A percentile compares a stretch with the other conserved stretches of the same genome.
Evolutionary conservation across 2,888 invertebrate genomes (phyloP).

Genomic region (Icerya purchasi): DNA sequence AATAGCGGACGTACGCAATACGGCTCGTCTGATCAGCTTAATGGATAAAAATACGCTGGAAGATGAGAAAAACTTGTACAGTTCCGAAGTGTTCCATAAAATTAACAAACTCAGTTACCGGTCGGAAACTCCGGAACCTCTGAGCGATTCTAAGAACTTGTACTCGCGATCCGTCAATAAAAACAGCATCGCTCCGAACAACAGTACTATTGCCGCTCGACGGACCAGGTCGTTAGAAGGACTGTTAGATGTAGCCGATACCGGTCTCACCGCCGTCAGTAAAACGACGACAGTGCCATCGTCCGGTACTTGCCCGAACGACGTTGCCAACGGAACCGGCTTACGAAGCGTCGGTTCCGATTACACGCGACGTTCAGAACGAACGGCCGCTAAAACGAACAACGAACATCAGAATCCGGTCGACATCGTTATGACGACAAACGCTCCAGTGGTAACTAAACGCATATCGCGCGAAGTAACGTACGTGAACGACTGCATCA

Average conservation of each 20-base stretch:
- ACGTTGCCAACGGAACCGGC: conserved; percentile 14
- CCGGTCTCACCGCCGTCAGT: not conserved
- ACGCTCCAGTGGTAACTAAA: conserved; percentile 6
- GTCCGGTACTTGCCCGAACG: conserved; percentile 3
- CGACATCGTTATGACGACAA: conserved; percentile 13
- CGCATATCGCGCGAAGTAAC: conserved; percentile 48
- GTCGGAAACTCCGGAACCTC: conserved; percentile 24
- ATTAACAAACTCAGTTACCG: conserved; percentile 17
- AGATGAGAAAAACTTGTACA: conserved; percentile 48
- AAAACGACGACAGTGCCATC: conserved; percentile 2
- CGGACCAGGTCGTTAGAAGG: conserved; percentile 37
- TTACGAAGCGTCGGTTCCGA: conserved; percentile 32
- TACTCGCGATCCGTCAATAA: not conserved
- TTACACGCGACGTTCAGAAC: conserved; percentile 63
- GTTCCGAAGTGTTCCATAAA: conserved; percentile 37
- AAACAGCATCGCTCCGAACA: not conserved
- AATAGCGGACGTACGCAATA: conserved; percentile 24
- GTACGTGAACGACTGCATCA: conserved; percentile 43
- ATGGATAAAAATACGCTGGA: conserved; percentile 28
- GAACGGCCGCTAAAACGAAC: conserved; percentile 9
- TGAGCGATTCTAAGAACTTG: conserved; percentile 16
- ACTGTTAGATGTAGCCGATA: conserved; percentile 26
- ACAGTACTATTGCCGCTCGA: conserved; percentile 21
- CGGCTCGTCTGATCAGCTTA: conserved; percentile 22
- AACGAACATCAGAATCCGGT: conserved; percentile 17